phyloP scores from a whole-genome alignment of 2,888 invertebrate genomes.

The Apomyelois bistriatella region DNA sequence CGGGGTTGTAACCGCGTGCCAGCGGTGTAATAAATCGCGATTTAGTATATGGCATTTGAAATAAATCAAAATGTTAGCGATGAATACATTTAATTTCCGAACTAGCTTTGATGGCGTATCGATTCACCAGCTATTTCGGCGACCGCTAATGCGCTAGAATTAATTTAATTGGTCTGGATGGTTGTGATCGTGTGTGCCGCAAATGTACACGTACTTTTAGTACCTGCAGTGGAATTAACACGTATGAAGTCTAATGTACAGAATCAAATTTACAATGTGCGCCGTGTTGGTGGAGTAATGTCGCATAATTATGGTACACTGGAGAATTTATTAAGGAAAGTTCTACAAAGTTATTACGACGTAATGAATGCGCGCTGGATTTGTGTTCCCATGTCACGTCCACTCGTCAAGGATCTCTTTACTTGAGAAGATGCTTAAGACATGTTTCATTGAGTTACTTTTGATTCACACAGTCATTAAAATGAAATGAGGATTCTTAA shows the following conservation, averaged over 20 bases:
- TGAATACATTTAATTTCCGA: constrained; percentile 61
- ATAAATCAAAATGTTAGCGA: constrained; percentile 54
- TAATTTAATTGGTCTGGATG: constrained; percentile 38
- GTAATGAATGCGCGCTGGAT: constrained; percentile 10
- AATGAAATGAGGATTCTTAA: not conserved
- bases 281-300: constrained; percentile 9
- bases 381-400: constrained; percentile 11
- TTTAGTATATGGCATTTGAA: constrained; percentile 31
- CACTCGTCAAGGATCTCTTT: constrained; percentile 4
- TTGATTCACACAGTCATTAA: not conserved
- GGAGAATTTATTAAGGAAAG: constrained; percentile 11
- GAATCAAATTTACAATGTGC: constrained; percentile 5
- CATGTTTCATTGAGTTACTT: constrained; percentile 2
- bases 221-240: constrained; percentile 13
- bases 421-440: constrained; percentile 1
- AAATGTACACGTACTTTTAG: constrained; percentile 7
- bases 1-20: constrained; percentile 6
- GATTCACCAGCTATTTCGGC: constrained; percentile 40
- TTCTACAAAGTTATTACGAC: constrained; percentile 5
- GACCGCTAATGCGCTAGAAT: constrained; percentile 44
- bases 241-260: not conserved
- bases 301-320: constrained; percentile 11
- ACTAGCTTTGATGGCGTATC: constrained; percentile 44
- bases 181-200: constrained; percentile 3
- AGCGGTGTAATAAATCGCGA: constrained; percentile 26